A percentile compares a stretch with the other conserved stretches of the same genome.
These are phyloP conservation scores for Thumatha senex DNA, from an alignment of 2,888 invertebrate species.

Conservation along the genomic window DNA sequence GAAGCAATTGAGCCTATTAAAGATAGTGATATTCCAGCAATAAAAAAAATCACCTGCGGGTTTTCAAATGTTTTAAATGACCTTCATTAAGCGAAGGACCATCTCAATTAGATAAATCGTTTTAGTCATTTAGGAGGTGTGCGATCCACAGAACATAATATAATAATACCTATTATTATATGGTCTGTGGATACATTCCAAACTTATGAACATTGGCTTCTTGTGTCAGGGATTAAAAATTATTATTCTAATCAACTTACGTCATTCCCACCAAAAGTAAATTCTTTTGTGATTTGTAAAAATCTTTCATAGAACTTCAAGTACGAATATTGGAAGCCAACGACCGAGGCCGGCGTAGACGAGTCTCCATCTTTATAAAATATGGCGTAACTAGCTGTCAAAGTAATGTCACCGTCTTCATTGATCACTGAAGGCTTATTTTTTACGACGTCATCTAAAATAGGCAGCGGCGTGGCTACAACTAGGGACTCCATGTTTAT, in stretches of 20 bases:
- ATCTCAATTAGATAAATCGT: too few relatives aligned
- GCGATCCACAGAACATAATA: too few relatives aligned
- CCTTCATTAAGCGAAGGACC: too few relatives aligned
- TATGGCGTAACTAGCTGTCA: conserved; percentile 93
- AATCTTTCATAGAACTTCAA: conserved; percentile 87
- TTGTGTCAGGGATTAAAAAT: too few relatives aligned
- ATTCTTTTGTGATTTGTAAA: conserved; percentile 80
- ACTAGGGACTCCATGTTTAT: conserved; percentile 90
- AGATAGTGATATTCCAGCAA: too few relatives aligned
- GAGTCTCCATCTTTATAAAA: conserved; percentile 90
- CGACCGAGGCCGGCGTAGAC: conserved; percentile 93
- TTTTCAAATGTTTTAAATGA: too few relatives aligned
- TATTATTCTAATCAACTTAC: conserved; percentile 33
- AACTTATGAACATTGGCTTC: too few relatives aligned
- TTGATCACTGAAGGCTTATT: conserved; percentile 60
- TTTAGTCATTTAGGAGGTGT: too few relatives aligned
- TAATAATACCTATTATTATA: too few relatives aligned
- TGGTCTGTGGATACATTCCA: too few relatives aligned
- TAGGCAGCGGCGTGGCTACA: conserved; percentile 88
- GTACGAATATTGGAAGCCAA: conserved; percentile 93
- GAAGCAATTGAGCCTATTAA: too few relatives aligned
- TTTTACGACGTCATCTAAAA: conserved; percentile 63
- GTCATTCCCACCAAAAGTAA: conserved; percentile 40
- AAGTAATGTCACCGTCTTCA: conserved; percentile 82
- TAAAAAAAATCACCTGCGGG: too few relatives aligned